Evolutionary conservation across 2,113 vertebrate species (phyloP).

Genomic region (Cyprinodon variegatus): DNA sequence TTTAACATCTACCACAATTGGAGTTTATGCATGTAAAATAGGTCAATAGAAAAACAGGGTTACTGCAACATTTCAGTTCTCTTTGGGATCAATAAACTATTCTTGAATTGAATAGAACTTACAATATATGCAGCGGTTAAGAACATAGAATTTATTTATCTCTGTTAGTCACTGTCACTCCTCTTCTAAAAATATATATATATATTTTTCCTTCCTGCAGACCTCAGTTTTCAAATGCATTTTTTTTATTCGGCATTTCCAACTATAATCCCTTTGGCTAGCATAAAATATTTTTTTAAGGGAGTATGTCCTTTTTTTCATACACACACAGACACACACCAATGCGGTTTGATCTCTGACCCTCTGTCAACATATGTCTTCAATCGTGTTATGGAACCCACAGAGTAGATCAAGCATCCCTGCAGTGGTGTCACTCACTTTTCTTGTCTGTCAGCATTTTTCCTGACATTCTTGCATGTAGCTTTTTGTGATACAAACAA

Average conservation of each 20-base stretch:
- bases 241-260: slow-evolving; percentile 4
- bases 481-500: background rate
- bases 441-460: slow-evolving; percentile 6
- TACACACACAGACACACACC: slow-evolving; percentile 11
- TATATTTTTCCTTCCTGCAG: background rate
- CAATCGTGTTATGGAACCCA: slow-evolving; percentile 5
- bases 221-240: slow-evolving; percentile 21
- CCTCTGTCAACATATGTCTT: background rate
- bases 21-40: too few relatives aligned
- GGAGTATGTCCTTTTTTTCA: slow-evolving; percentile 7
- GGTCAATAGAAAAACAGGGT: too few relatives aligned
- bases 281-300: background rate
- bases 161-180: background rate
- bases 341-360: slow-evolving; percentile 33
- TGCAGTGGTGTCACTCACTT: slow-evolving; percentile 3
- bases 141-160: background rate
- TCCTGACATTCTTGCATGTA: background rate
- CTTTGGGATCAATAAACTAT: too few relatives aligned
- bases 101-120: too few relatives aligned
- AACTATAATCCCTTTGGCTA: slow-evolving; percentile 10
- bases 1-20: too few relatives aligned
- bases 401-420: background rate
- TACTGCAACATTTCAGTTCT: too few relatives aligned
- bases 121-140: too few relatives aligned
- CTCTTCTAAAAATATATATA: background rate